Evolutionary conservation across 2,113 vertebrate genomes (phyloP), one percentile per base, ranked within the genome.

Genomic region (Hemichromis elongatus): DNA sequence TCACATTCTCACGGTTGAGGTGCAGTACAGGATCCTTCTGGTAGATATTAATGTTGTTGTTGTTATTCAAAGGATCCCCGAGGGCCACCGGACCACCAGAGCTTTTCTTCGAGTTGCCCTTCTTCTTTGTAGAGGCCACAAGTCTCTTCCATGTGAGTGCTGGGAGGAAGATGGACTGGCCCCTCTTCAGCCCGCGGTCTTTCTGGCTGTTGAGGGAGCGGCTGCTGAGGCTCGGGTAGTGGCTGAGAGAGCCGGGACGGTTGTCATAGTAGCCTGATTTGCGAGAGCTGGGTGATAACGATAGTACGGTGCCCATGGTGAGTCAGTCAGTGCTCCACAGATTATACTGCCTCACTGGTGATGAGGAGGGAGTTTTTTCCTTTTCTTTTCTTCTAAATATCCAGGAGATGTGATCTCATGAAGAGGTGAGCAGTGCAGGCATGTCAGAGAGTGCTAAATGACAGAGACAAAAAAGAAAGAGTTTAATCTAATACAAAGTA

Each of bases 141-240:
- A 97, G 94, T 3, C 96, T 95, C 83, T 97, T 97, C 97, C 97
- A 97, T 0, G 96, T 96, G 55, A 97, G 95, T 1, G 95, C 96
- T 0, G 96, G 96, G 3, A 97, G 96, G 84, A 97, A 96, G 84
- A 97, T 96, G 82, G 96, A 96, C 85, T 96, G 96, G 14, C 95
- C 95, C 3, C 96, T 91, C 86, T 95, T 96, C 40, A 96, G 87
- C 8, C 89, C 84, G 14, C 94, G 96, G 3, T 97, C 97, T 9
- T 96, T 96, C 88, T 96, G 96, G 66, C 90, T 92, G 90, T 94
- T 96, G 50, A 96, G 94, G 1, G 95, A 96, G 68, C 93, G 96
- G 90, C 94, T 95, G 93, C 95, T 96, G 85, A 97, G 90, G 85
- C 94, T 95, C 4, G 96, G 96, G 90, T 96, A 97, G 92, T 95